phyloP scores from a whole-genome alignment of 2,113 vertebrate genomes.

The Suncus etruscus region DNA sequence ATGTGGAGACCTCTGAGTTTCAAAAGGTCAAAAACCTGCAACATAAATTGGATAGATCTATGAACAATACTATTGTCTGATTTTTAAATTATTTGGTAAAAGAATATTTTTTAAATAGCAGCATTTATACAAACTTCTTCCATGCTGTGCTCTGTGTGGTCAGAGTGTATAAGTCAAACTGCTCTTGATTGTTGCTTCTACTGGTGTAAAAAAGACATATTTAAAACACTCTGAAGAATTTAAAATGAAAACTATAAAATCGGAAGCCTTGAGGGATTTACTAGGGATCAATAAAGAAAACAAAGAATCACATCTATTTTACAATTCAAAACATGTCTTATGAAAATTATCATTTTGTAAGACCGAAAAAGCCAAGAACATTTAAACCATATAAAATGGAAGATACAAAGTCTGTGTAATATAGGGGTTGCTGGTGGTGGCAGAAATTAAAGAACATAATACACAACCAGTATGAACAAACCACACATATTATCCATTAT shows the following conservation, averaged over 20 bases:
- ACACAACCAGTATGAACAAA: neutral
- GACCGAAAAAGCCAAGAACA: neutral
- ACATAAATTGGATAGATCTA: neutral
- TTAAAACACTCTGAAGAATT: neutral
- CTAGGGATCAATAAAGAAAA: conserved; percentile 30
- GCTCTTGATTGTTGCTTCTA: conserved; percentile 33
- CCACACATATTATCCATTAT: neutral
- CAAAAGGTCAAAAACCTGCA: neutral
- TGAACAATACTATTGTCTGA: neutral
- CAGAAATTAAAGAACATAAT: neutral
- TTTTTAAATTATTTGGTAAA: neutral
- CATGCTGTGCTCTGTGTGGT: neutral
- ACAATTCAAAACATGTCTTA: neutral
- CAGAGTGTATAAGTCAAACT: conserved; percentile 49
- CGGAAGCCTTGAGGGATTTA: conserved; percentile 15
- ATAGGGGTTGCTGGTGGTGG: too few relatives aligned
- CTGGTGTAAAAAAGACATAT: conserved; percentile 48
- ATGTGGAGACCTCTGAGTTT: neutral
- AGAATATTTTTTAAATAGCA: neutral
- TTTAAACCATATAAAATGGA: neutral
- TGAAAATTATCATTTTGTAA: conserved; percentile 48
- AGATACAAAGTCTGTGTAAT: neutral
- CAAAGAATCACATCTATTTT: conserved; percentile 2
- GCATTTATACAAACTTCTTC: neutral
- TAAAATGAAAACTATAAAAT: conserved; percentile 48